Conservation (phyloP, 2,797 vertebrate species). For the Oceanodroma leucorhoa region DNA sequence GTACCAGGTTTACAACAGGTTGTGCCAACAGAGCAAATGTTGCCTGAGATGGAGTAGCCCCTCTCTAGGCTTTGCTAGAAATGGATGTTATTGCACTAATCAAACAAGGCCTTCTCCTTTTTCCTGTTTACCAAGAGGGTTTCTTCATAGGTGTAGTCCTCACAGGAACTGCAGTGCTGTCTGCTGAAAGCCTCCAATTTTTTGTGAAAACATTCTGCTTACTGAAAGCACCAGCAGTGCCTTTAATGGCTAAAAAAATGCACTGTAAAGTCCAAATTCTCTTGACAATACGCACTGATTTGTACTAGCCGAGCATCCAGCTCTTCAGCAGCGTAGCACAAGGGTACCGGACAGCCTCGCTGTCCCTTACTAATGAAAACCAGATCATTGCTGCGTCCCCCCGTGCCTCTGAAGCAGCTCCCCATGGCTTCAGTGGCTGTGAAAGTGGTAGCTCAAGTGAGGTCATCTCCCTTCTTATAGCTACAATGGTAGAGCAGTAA, state of each 20-base stretch:
- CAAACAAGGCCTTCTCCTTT: background rate
- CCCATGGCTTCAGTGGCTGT: background rate
- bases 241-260: background rate
- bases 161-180: background rate
- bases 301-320: background rate
- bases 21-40: background rate
- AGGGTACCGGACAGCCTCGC: background rate
- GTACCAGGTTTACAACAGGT: background rate
- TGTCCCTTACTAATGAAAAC: background rate
- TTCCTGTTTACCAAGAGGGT: background rate
- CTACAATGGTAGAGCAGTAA: background rate
- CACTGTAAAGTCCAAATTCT: background rate
- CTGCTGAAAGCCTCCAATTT: background rate
- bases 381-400: background rate
- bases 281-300: background rate
- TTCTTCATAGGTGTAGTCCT: background rate
- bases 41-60: background rate
- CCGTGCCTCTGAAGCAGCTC: background rate
- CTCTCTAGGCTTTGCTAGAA: background rate
- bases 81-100: background rate
- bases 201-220: background rate
- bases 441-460: background rate
- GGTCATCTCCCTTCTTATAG: background rate
- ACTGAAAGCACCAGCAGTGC: background rate
- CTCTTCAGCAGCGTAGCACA: background rate